Conservation (phyloP, 1,140 invertebrate genomes). For the Holotrichia oblita region DNA sequence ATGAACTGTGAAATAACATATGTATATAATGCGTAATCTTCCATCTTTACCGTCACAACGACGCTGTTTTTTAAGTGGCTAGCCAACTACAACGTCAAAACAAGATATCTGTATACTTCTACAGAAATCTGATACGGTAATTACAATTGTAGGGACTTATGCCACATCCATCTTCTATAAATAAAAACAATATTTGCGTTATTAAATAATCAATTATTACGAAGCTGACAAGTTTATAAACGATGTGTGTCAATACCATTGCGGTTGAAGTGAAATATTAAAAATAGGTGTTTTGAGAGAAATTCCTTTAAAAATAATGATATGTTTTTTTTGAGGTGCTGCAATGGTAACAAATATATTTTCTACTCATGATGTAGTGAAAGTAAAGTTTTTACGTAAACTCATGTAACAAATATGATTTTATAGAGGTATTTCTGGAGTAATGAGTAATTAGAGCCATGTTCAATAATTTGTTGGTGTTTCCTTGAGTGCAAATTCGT, state of each 20-base stretch:
- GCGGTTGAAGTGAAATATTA: background rate
- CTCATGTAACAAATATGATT: no score
- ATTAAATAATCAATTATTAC: constrained; percentile 36
- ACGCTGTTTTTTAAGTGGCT: background rate
- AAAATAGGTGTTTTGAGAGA: background rate
- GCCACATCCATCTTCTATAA: constrained; percentile 20
- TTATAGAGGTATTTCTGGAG: no score
- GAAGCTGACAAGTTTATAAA: background rate
- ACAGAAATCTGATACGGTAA: background rate
- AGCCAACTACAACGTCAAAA: background rate
- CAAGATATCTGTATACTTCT: background rate
- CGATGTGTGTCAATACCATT: constrained; percentile 8
- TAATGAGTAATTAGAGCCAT: no score
- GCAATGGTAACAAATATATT: no score
- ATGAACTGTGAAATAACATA: background rate
- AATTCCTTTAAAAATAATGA: constrained; percentile 12
- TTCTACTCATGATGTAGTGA: no score
- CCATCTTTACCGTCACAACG: background rate
- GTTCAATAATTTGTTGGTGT: no score
- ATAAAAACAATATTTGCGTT: constrained; percentile 8
- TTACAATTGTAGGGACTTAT: constrained; percentile 16
- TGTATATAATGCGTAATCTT: background rate
- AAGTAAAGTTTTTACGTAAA: no score
- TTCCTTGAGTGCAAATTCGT: no score
- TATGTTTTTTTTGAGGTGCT: background rate